Conservation (phyloP, 2,888 invertebrate species). For the Meloe dianella region DNA sequence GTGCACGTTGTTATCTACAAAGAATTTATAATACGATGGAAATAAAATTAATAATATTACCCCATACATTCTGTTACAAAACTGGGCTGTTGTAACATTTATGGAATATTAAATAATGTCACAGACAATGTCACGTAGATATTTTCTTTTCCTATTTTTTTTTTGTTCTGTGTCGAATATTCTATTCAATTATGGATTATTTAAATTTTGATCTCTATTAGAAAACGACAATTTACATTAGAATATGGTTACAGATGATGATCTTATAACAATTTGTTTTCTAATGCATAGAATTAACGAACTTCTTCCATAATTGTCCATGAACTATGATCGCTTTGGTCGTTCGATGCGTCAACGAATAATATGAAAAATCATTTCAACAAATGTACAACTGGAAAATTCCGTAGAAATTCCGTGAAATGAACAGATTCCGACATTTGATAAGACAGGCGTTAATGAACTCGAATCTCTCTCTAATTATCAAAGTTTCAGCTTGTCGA, state of each 20-base stretch:
- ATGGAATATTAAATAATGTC: slow-evolving; percentile 8
- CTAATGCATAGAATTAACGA: neutral
- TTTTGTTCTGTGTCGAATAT: neutral
- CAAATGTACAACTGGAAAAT: too few species aligned
- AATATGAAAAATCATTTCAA: neutral
- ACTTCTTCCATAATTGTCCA: neutral
- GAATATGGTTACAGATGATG: neutral
- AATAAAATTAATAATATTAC: slow-evolving; percentile 1
- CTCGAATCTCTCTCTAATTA: neutral
- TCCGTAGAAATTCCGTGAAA: too few species aligned
- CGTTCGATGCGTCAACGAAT: too few species aligned
- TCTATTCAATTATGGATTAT: neutral
- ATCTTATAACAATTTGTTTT: neutral
- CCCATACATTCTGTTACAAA: neutral
- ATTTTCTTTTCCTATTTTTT: neutral
- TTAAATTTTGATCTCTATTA: neutral
- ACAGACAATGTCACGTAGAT: neutral
- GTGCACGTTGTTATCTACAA: neutral
- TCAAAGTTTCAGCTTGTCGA: neutral
- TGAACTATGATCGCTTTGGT: neutral
- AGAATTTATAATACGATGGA: neutral
- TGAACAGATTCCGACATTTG: neutral
- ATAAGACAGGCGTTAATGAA: neutral
- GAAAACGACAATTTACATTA: neutral
- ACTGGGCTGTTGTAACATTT: neutral